Evolutionary conservation across 2,888 invertebrate genomes (phyloP).

Genomic region (Leptopilina myrica): DNA sequence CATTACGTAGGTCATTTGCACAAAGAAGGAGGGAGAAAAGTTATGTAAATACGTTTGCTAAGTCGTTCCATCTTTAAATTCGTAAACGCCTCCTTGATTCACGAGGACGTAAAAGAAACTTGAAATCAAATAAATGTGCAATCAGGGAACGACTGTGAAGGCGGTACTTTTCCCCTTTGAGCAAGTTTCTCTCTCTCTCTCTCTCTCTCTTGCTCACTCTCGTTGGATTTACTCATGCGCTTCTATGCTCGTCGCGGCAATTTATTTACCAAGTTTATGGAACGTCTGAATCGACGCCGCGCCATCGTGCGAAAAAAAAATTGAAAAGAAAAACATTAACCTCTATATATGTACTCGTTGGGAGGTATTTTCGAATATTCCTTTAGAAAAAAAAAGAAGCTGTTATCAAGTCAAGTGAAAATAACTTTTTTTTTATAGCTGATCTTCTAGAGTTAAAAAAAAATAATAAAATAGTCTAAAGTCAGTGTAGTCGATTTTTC

Average conservation of each 20-base stretch:
- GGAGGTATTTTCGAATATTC: slow-evolving; percentile 13
- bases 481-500: too few relatives aligned
- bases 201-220: not conserved
- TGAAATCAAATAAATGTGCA: slow-evolving; percentile 41
- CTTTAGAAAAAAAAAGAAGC: not conserved
- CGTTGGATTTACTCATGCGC: slow-evolving; percentile 24
- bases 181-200: not conserved
- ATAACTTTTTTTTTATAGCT: not conserved
- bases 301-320: slow-evolving; percentile 17
- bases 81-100: slow-evolving; percentile 34
- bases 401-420: not conserved
- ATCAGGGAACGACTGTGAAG: slow-evolving; percentile 34
- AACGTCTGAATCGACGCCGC: slow-evolving; percentile 11
- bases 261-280: slow-evolving; percentile 39
- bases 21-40: slow-evolving; percentile 26
- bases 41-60: slow-evolving; percentile 34
- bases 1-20: slow-evolving; percentile 17
- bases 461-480: too few relatives aligned
- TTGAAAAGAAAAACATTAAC: slow-evolving; percentile 16
- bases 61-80: slow-evolving; percentile 34
- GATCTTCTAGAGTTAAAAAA: not conserved
- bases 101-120: slow-evolving; percentile 23
- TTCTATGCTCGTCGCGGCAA: slow-evolving; percentile 32
- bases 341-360: not conserved
- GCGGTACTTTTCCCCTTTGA: slow-evolving; percentile 36